Evolutionary conservation across 2,888 invertebrate species (phyloP).

Genomic region (Leptinotarsa rubiginosa): DNA sequence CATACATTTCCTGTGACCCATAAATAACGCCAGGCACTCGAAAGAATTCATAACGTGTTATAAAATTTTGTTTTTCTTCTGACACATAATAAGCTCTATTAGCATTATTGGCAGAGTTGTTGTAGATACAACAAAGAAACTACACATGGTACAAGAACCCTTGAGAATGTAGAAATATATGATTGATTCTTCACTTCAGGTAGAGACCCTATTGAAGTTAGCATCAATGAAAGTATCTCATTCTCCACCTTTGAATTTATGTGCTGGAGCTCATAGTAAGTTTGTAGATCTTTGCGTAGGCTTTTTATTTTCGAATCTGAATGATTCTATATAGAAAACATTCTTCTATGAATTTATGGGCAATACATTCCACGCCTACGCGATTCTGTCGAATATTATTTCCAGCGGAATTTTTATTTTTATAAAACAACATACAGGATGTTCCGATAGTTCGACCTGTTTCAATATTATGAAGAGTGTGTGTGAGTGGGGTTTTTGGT

Average conservation of each 20-base stretch:
- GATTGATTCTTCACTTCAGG: slow-evolving; percentile 39
- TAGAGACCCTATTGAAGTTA: slow-evolving; percentile 26
- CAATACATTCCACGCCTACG: background rate
- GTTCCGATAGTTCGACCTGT: background rate
- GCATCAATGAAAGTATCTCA: slow-evolving; percentile 22
- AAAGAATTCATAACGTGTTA: slow-evolving; percentile 19
- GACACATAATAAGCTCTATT: slow-evolving; percentile 43
- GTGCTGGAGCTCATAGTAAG: background rate
- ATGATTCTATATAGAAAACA: background rate
- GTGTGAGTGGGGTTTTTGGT: too few species aligned
- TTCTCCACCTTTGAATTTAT: slow-evolving; percentile 6
- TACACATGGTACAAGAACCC: slow-evolving; percentile 44
- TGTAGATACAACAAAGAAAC: slow-evolving; percentile 28
- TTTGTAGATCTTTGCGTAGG: background rate
- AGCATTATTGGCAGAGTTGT: slow-evolving; percentile 46
- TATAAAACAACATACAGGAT: background rate
- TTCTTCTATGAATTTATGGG: slow-evolving; percentile 5
- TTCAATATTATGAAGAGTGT: too few species aligned
- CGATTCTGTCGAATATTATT: background rate
- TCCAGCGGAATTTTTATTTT: background rate
- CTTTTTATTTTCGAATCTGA: background rate
- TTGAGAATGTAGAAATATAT: slow-evolving; percentile 42
- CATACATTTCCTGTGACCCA: background rate
- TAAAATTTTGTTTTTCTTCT: slow-evolving; percentile 12
- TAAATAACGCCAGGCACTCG: background rate